These are phyloP conservation scores for Syrphus vitripennis DNA, from an alignment of 2,888 invertebrate species.

Conservation along the genomic window DNA sequence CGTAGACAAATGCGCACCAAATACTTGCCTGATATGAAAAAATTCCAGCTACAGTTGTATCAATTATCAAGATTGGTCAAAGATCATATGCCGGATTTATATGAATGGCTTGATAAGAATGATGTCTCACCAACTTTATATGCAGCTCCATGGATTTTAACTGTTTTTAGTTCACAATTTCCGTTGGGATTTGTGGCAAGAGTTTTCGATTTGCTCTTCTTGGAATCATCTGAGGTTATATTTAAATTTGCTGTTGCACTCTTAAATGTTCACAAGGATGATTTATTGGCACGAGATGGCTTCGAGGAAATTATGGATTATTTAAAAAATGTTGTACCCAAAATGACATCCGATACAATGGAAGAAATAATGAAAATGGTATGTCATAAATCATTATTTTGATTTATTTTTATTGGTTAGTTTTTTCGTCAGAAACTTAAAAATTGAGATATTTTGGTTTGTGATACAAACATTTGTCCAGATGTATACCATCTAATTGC, in stretches of 20 bases:
- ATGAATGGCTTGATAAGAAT: conserved; percentile 91
- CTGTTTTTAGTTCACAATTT: conserved; percentile 96
- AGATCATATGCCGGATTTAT: conserved; percentile 92
- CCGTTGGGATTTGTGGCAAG: conserved; percentile 97
- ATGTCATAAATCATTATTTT: conserved; percentile 53
- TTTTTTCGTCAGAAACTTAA: neutral
- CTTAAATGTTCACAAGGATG: conserved; percentile 91
- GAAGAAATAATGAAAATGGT: conserved; percentile 93
- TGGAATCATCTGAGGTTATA: conserved; percentile 94
- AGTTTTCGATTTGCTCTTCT: conserved; percentile 95
- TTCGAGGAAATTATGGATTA: conserved; percentile 98
- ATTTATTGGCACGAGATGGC: conserved; percentile 91
- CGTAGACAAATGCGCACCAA: conserved; percentile 92
- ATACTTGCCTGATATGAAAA: conserved; percentile 97
- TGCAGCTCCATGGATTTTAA: conserved; percentile 98
- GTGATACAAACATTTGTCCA: too few relatives aligned
- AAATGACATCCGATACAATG: conserved; percentile 86
- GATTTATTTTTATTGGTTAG: neutral
- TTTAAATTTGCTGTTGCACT: conserved; percentile 94
- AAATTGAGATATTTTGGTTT: too few relatives aligned
- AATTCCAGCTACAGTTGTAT: conserved; percentile 94
- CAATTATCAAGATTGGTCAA: conserved; percentile 95
- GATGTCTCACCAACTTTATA: conserved; percentile 97
- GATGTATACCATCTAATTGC: too few relatives aligned
- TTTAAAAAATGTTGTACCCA: conserved; percentile 90